phyloP scores from a whole-genome alignment of 2,888 invertebrate genomes.

The Phlogophora meticulosa region DNA sequence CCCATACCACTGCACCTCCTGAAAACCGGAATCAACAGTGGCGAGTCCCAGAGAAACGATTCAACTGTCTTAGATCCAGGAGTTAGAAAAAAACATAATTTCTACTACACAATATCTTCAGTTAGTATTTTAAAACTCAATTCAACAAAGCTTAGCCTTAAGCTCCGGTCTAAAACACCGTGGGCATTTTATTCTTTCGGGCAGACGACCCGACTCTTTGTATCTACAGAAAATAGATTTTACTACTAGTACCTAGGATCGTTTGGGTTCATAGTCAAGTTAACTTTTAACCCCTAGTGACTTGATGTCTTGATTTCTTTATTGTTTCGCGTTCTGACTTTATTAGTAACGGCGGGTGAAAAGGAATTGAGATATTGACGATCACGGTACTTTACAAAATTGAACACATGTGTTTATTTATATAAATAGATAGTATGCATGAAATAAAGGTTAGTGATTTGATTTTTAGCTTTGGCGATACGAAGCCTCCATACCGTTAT shows the following conservation, averaged over 20 bases:
- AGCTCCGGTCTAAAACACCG: conserved; percentile 58
- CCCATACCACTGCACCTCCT: too few relatives aligned
- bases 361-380: neutral
- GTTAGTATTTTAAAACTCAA: conserved; percentile 8
- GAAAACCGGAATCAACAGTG: too few relatives aligned
- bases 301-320: conserved; percentile 50
- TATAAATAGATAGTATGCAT: too few relatives aligned
- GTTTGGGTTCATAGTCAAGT: conserved; percentile 57
- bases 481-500: too few relatives aligned
- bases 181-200: conserved; percentile 66
- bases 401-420: too few relatives aligned
- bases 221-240: conserved; percentile 67
- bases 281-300: conserved; percentile 54
- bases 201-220: conserved; percentile 63
- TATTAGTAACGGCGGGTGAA: neutral
- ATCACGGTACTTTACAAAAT: too few relatives aligned
- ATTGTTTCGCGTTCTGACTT: conserved; percentile 27
- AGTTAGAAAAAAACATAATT: too few relatives aligned
- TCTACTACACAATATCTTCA: neutral
- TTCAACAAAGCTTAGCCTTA: conserved; percentile 37
- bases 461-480: too few relatives aligned
- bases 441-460: too few relatives aligned
- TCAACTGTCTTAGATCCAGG: too few relatives aligned
- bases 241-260: conserved; percentile 45
- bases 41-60: too few relatives aligned